A percentile compares a stretch with the other conserved stretches of the same genome.
These are phyloP conservation scores for Meteorus sp. DNA, from an alignment of 1,140 invertebrate genomes.

Conservation along the genomic window DNA sequence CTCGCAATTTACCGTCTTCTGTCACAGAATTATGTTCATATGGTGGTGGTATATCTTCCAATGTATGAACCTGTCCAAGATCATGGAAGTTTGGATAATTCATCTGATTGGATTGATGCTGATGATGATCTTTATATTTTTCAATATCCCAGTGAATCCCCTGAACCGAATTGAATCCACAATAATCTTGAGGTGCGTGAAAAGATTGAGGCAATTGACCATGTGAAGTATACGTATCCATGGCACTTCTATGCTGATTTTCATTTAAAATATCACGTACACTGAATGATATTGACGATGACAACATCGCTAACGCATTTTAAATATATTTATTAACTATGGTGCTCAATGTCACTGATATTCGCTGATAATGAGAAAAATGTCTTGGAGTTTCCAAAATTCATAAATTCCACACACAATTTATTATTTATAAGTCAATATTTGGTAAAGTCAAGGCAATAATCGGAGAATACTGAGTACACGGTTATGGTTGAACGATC, in stretches of 20 bases:
- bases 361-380: too few relatives aligned
- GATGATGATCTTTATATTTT: slow-evolving; percentile 50
- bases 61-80: slow-evolving; percentile 47
- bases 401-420: too few relatives aligned
- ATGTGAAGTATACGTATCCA: slow-evolving; percentile 49
- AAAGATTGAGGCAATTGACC: slow-evolving; percentile 36
- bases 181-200: slow-evolving; percentile 46
- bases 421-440: too few relatives aligned
- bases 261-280: slow-evolving; percentile 73
- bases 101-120: slow-evolving; percentile 27
- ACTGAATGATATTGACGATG: slow-evolving; percentile 62
- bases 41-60: slow-evolving; percentile 44
- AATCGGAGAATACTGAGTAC: slow-evolving; percentile 25
- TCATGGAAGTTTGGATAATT: slow-evolving; percentile 47
- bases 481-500: slow-evolving; percentile 44
- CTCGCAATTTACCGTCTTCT: slow-evolving; percentile 46
- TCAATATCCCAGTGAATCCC: slow-evolving; percentile 53
- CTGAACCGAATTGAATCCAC: slow-evolving; percentile 40
- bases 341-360: too few relatives aligned
- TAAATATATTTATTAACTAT: slow-evolving; percentile 22
- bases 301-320: slow-evolving; percentile 50
- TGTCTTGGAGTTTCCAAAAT: too few relatives aligned
- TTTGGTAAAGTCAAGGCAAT: neutral
- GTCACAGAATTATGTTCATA: slow-evolving; percentile 45
- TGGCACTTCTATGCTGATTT: slow-evolving; percentile 46